A percentile compares a stretch with the other conserved stretches of the same genome.
Evolutionary conservation across 1,140 invertebrate genomes (phyloP).

Genomic region (Tribolium castaneum): DNA sequence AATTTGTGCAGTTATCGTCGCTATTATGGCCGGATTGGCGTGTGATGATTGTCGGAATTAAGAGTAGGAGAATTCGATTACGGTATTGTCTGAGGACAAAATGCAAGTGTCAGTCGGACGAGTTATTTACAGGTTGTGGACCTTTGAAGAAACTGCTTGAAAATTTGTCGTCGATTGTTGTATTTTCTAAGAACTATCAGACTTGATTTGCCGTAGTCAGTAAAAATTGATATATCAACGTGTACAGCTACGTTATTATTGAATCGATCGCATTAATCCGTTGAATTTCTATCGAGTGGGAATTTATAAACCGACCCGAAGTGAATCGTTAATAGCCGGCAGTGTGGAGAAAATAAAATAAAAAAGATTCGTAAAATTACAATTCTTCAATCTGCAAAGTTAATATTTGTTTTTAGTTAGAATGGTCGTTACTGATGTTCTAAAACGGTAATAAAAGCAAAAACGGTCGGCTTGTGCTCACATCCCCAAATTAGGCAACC

Average conservation of each 20-base stretch:
- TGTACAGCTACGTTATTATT: slow-evolving; percentile 4
- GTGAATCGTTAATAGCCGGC: slow-evolving; percentile 23
- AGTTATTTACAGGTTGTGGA: slow-evolving; percentile 16
- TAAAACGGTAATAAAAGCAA: slow-evolving; percentile 39
- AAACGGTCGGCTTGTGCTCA: slow-evolving; percentile 28
- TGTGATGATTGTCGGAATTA: slow-evolving; percentile 14
- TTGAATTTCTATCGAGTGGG: slow-evolving; percentile 23
- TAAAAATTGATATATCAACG: slow-evolving; percentile 29
- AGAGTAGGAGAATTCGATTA: slow-evolving; percentile 16
- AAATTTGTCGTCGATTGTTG: slow-evolving; percentile 23
- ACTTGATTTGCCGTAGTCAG: slow-evolving; percentile 1
- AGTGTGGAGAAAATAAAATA: slow-evolving; percentile 11
- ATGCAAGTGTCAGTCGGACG: slow-evolving; percentile 22
- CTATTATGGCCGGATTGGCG: background rate
- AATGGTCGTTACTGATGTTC: slow-evolving; percentile 33
- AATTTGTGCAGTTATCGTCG: slow-evolving; percentile 20
- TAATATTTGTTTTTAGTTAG: slow-evolving; percentile 43
- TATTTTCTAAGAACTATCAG: slow-evolving; percentile 17
- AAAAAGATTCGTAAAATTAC: slow-evolving; percentile 20
- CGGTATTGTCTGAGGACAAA: slow-evolving; percentile 18
- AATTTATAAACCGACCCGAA: slow-evolving; percentile 17
- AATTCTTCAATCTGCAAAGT: slow-evolving; percentile 41
- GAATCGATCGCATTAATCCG: slow-evolving; percentile 24
- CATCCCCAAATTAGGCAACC: slow-evolving; percentile 34
- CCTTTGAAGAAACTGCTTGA: background rate